phyloP scores from a whole-genome alignment of 2,113 vertebrate species.

The Oophaga pumilio region DNA sequence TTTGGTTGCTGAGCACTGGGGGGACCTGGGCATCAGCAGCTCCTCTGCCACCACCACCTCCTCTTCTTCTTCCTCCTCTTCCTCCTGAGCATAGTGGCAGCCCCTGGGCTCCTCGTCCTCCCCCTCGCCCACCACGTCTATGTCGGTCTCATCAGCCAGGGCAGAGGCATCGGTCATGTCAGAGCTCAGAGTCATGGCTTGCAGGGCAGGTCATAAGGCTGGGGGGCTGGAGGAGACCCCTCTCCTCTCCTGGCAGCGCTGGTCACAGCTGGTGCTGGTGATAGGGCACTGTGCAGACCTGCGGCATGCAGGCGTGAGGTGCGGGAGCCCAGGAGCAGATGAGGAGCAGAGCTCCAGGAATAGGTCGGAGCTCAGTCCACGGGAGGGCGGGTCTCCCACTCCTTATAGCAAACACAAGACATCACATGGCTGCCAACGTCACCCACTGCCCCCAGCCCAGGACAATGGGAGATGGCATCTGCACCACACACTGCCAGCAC shows the following conservation, averaged over 20 bases:
- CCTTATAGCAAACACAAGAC: constrained; percentile 76
- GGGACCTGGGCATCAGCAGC: constrained; percentile 69
- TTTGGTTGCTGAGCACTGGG: constrained; percentile 70
- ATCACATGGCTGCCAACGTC: constrained; percentile 87
- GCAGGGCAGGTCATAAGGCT: constrained; percentile 67
- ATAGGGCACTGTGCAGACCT: constrained; percentile 10
- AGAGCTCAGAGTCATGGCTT: constrained; percentile 91
- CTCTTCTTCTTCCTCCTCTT: constrained; percentile 85
- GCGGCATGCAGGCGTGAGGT: constrained; percentile 21
- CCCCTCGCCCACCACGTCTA: constrained; percentile 91
- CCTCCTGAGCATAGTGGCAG: constrained; percentile 84
- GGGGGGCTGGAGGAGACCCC: constrained; percentile 49
- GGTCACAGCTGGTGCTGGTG: constrained; percentile 17
- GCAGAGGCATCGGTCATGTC: constrained; percentile 92
- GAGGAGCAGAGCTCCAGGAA: constrained; percentile 64
- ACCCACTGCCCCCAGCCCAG: constrained; percentile 61
- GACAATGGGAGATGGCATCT: background rate
- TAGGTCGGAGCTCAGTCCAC: constrained; percentile 77
- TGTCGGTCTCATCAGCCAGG: constrained; percentile 91
- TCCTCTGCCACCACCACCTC: constrained; percentile 81
- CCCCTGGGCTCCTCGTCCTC: constrained; percentile 78
- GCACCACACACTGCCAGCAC: background rate
- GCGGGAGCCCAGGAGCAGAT: background rate
- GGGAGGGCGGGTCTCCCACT: constrained; percentile 79
- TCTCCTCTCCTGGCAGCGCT: background rate